A percentile compares a stretch with the other conserved stretches of the same genome.
Evolutionary conservation across 2,113 vertebrate species (phyloP).

Genomic region (Xenopus laevis): DNA sequence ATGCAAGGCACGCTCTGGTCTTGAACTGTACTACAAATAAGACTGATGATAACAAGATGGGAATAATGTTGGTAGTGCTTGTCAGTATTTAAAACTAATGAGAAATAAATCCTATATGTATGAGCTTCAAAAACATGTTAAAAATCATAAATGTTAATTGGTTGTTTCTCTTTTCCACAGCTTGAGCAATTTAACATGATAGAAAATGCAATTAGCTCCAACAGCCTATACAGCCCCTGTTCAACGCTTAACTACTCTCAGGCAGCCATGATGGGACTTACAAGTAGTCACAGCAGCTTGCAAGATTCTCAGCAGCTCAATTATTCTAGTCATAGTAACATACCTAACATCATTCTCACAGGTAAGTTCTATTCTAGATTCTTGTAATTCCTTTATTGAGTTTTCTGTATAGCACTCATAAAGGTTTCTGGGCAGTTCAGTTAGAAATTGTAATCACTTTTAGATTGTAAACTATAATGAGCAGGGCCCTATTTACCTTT

Average conservation of each 20-base stretch:
- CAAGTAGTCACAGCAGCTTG: slow-evolving; percentile 77
- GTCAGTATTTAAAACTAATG: no score
- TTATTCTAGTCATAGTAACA: slow-evolving; percentile 87
- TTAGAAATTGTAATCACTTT: no score
- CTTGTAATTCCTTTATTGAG: no score
- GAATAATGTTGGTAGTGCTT: no score
- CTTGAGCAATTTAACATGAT: slow-evolving; percentile 99
- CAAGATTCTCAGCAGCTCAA: slow-evolving; percentile 81
- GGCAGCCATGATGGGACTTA: slow-evolving; percentile 96
- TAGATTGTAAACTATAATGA: no score
- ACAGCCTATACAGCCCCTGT: slow-evolving; percentile 86
- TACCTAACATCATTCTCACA: slow-evolving; percentile 98
- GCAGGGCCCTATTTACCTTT: no score
- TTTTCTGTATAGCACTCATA: no score
- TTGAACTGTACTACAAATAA: no score
- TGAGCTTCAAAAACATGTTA: no score
- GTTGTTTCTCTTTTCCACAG: slow-evolving; percentile 55
- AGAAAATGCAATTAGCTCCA: slow-evolving; percentile 87
- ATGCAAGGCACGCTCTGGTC: no score
- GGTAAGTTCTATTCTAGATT: slow-evolving; percentile 59
- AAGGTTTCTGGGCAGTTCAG: not conserved
- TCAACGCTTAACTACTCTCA: slow-evolving; percentile 96
- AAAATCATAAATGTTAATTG: not conserved
- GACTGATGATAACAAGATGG: no score
- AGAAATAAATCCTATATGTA: no score